Evolutionary conservation across 2,113 vertebrate genomes (phyloP).

Genomic region (Apodemus sylvaticus): DNA sequence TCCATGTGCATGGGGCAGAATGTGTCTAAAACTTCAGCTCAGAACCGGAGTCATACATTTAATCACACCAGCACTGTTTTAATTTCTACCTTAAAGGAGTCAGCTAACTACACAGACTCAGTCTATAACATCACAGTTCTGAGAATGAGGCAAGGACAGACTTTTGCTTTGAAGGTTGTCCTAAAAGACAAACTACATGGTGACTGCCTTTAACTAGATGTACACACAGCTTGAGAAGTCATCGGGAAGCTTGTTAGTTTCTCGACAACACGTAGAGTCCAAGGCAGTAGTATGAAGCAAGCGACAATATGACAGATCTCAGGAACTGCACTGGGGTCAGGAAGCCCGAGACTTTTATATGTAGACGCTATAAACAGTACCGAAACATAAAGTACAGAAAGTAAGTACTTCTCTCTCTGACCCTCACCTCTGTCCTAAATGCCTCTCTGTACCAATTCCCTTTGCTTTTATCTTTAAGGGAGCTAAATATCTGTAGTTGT

Average conservation of each 20-base stretch:
- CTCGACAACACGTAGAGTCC: background rate
- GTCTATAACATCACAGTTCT: background rate
- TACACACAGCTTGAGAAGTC: background rate
- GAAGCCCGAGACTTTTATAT: background rate
- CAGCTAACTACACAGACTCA: background rate
- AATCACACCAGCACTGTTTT: background rate
- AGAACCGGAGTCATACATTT: background rate
- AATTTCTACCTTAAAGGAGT: background rate
- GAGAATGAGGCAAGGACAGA: background rate
- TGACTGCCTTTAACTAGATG: background rate
- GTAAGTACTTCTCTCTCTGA: background rate
- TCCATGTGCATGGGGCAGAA: background rate
- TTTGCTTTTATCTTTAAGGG: background rate
- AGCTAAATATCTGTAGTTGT: background rate
- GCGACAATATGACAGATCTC: background rate
- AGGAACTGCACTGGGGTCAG: background rate
- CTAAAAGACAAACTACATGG: background rate
- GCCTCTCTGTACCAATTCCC: background rate
- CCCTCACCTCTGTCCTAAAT: background rate
- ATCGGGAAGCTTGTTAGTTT: background rate
- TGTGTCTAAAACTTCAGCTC: background rate
- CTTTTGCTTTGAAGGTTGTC: constrained; percentile 16
- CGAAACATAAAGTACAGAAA: background rate
- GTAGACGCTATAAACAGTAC: background rate
- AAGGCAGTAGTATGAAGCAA: background rate